phyloP scores from a whole-genome alignment of 2,797 vertebrate species.

The Neosalanx taihuensis region DNA sequence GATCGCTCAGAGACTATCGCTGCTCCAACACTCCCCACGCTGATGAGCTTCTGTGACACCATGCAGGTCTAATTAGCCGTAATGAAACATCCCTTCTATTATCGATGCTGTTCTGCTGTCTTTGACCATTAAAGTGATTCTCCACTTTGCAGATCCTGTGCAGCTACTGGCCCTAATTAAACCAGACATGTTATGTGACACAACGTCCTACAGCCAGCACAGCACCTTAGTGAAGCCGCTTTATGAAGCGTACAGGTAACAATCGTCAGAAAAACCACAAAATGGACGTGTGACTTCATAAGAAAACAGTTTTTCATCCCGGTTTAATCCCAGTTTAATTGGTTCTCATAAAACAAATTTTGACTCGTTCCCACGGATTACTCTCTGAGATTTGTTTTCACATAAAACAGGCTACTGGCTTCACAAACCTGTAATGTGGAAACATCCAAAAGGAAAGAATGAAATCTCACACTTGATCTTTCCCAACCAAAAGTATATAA shows the following conservation, averaged over 20 bases:
- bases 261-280: background rate
- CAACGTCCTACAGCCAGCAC: background rate
- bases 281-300: background rate
- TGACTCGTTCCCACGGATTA: too few species aligned
- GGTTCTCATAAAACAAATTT: too few species aligned
- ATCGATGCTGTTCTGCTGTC: constrained; percentile 4
- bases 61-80: constrained; percentile 17
- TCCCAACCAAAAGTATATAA: constrained; percentile 34
- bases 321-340: too few species aligned
- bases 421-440: background rate
- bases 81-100: constrained; percentile 4
- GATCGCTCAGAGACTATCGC: background rate
- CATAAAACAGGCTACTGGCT: background rate
- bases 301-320: too few species aligned
- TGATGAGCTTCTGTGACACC: background rate
- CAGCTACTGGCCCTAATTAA: constrained; percentile 11
- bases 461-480: constrained; percentile 12
- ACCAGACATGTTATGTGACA: constrained; percentile 10
- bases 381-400: background rate
- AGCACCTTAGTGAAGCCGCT: background rate
- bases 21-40: background rate
- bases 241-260: background rate
- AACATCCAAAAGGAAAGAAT: background rate
- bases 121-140: constrained; percentile 4
- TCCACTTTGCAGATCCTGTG: background rate